Conservation (phyloP, 2,888 invertebrate genomes). For the Trachelus troglodyta region DNA sequence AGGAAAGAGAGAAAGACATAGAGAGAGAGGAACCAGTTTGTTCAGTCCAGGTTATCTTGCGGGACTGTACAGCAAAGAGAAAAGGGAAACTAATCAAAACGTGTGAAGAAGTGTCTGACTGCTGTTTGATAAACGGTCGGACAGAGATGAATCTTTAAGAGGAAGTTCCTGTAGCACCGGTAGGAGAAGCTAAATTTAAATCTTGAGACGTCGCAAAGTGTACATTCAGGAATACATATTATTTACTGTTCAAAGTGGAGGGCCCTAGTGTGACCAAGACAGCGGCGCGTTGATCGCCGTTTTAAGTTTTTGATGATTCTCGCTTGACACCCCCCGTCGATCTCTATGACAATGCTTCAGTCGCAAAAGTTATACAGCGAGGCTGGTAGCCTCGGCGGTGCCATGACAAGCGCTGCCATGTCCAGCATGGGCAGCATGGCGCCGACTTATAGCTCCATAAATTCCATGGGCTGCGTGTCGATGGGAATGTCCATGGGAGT, state of each 20-base stretch:
- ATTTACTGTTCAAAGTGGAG: too few relatives aligned
- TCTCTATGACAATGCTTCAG: constrained; percentile 64
- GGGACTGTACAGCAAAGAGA: neutral
- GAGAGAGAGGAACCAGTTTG: neutral
- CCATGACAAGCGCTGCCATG: constrained; percentile 61
- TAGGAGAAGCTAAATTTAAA: too few relatives aligned
- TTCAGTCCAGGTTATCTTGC: neutral
- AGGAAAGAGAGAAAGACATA: neutral
- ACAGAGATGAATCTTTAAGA: too few relatives aligned
- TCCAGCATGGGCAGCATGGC: constrained; percentile 71
- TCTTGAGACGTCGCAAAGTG: too few relatives aligned
- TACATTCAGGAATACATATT: too few relatives aligned
- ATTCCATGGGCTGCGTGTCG: constrained; percentile 81
- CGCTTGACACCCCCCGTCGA: constrained; percentile 38
- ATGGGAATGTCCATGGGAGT: constrained; percentile 69
- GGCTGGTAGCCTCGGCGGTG: constrained; percentile 55
- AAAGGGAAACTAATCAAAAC: neutral
- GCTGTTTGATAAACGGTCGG: too few relatives aligned
- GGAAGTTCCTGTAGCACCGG: too few relatives aligned
- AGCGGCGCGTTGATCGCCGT: constrained; percentile 24
- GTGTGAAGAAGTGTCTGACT: too few relatives aligned
- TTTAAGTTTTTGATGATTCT: constrained; percentile 40
- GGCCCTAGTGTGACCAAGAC: constrained; percentile 7
- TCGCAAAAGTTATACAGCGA: constrained; percentile 64
- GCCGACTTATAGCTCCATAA: constrained; percentile 80